Evolutionary conservation across 37 sponge, comb jelly and placozoan genomes (phyloP).

Genomic region (Amphimedon queenslandica): DNA sequence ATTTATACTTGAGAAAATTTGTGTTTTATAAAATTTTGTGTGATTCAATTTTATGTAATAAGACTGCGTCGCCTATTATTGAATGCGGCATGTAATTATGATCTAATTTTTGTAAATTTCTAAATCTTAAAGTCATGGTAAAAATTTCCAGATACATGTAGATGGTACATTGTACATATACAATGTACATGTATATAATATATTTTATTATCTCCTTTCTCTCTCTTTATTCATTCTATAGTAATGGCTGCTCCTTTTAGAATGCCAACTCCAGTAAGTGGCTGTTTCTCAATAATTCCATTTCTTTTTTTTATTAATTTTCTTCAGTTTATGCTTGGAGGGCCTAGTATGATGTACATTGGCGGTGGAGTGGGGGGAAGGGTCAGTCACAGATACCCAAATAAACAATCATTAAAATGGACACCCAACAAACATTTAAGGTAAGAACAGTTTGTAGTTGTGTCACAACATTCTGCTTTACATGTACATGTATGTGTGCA

Average conservation of each 20-base stretch:
- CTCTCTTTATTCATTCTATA: neutral
- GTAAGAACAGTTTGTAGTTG: neutral
- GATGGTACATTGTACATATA: too few relatives aligned
- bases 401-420: conserved; percentile 3
- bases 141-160: too few relatives aligned
- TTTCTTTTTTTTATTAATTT: neutral
- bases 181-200: neutral
- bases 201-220: neutral
- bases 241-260: neutral
- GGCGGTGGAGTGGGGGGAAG: too few relatives aligned
- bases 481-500: neutral
- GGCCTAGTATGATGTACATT: too few relatives aligned
- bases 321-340: neutral
- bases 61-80: too few relatives aligned
- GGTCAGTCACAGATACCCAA: neutral
- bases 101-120: too few relatives aligned
- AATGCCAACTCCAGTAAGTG: neutral
- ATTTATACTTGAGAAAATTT: too few relatives aligned
- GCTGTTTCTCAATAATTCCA: neutral
- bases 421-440: conserved; percentile 10
- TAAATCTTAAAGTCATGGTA: too few relatives aligned
- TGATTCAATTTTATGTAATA: too few relatives aligned
- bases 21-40: too few relatives aligned
- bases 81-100: too few relatives aligned
- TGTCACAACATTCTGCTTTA: too few relatives aligned